Percentiles rank a stretch among this genome's conserved stretches.
phyloP scores from a whole-genome alignment of 2,113 vertebrate genomes.

The Aldabrachelys gigantea region DNA sequence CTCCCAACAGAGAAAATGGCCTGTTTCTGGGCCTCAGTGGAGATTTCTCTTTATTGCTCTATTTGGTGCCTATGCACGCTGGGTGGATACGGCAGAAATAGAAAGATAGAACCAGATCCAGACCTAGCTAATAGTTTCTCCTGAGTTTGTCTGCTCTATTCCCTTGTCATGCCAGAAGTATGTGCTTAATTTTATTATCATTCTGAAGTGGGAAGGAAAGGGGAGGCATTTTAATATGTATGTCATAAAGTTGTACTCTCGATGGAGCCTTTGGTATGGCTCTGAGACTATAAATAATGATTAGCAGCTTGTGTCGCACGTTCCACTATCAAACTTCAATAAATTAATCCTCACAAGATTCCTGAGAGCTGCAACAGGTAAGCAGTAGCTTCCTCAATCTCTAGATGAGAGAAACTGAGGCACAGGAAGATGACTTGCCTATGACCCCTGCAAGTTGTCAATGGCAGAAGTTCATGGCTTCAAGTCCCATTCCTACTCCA shows the following conservation, averaged over 20 bases:
- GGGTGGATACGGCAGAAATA: not conserved
- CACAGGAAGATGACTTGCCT: not conserved
- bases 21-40: too few species aligned
- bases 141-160: not conserved
- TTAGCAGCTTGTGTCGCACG: not conserved
- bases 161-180: not conserved
- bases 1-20: too few species aligned
- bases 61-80: too few species aligned
- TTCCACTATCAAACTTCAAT: not conserved
- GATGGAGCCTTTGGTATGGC: not conserved
- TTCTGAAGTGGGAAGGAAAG: too few species aligned
- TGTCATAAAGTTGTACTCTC: too few species aligned
- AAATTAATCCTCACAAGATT: not conserved
- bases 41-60: too few species aligned
- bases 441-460: not conserved
- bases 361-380: not conserved
- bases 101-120: not conserved
- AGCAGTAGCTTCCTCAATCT: not conserved
- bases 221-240: too few species aligned
- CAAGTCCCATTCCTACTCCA: not conserved
- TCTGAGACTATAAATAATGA: not conserved
- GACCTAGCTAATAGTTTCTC: not conserved
- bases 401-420: not conserved
- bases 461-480: not conserved
- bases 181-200: not conserved